phyloP scores from a whole-genome alignment of 2,888 invertebrate species.

The Drosophila incognita region DNA sequence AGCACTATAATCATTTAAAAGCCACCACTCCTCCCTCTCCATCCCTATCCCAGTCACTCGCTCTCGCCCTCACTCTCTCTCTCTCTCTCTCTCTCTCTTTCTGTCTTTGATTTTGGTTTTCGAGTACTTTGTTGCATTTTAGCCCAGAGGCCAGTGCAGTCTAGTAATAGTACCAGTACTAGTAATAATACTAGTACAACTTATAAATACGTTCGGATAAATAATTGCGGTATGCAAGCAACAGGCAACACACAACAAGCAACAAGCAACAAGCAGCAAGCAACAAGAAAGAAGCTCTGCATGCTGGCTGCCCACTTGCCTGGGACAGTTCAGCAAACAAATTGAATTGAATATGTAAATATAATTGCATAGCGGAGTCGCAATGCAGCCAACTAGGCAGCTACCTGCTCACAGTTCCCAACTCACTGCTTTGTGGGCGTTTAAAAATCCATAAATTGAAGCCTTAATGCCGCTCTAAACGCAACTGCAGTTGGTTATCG shows the following conservation, averaged over 20 bases:
- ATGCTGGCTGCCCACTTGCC: conserved; percentile 22
- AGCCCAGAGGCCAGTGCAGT: background rate
- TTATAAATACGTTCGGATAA: conserved; percentile 36
- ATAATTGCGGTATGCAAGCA: conserved; percentile 51
- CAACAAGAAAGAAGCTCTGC: background rate
- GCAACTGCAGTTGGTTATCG: conserved; percentile 23
- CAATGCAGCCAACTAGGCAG: background rate
- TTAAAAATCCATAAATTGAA: conserved; percentile 63
- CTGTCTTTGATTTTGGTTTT: background rate
- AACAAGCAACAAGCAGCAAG: background rate
- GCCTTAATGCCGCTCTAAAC: conserved; percentile 39
- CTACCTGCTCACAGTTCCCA: background rate
- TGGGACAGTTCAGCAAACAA: conserved; percentile 69
- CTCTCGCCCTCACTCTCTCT: background rate
- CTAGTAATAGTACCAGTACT: background rate
- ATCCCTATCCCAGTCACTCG: background rate
- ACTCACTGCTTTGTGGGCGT: conserved; percentile 44
- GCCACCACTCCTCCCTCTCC: background rate
- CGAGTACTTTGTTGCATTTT: background rate
- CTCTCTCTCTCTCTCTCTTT: too few species aligned
- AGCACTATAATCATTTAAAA: conserved; percentile 61
- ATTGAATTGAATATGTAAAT: conserved; percentile 80
- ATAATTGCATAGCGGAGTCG: conserved; percentile 61
- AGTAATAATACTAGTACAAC: background rate
- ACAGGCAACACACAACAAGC: background rate